Evolutionary conservation across 23 tunicate species (phyloP).

Genomic region (Botrylloides violaceus): DNA sequence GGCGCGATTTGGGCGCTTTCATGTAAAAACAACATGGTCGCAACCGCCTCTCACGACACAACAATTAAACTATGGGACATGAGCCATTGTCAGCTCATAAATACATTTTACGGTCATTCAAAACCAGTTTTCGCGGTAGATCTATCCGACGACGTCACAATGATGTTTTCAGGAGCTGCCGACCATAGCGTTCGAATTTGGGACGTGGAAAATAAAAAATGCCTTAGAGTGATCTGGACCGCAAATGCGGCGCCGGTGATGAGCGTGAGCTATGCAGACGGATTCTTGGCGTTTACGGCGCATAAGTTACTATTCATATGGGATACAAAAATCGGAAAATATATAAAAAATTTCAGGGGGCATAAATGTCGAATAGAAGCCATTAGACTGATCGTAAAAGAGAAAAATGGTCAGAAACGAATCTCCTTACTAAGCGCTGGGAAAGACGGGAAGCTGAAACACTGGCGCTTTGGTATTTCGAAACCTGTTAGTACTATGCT

Average conservation of each 20-base stretch:
- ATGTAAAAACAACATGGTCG: slow-evolving; percentile 51
- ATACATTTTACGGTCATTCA: slow-evolving; percentile 60
- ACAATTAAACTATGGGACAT: slow-evolving; percentile 67
- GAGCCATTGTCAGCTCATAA: slow-evolving; percentile 46
- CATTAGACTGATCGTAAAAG: slow-evolving; percentile 1
- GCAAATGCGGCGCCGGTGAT: slow-evolving; percentile 14
- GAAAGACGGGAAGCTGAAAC: slow-evolving; percentile 19
- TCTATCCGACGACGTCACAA: slow-evolving; percentile 30
- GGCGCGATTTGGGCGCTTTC: slow-evolving; percentile 81
- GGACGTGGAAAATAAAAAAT: not conserved
- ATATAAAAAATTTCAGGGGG: slow-evolving; percentile 5
- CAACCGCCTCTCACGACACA: slow-evolving; percentile 76
- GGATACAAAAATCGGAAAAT: not conserved
- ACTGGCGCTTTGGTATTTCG: slow-evolving; percentile 4
- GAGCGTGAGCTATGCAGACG: slow-evolving; percentile 10
- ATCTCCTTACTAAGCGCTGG: slow-evolving; percentile 26
- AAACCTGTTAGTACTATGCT: slow-evolving; percentile 8
- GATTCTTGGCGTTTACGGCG: slow-evolving; percentile 11
- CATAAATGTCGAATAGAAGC: slow-evolving; percentile 22
- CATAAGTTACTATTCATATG: slow-evolving; percentile 5
- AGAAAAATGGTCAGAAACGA: not conserved
- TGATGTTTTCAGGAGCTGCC: slow-evolving; percentile 58
- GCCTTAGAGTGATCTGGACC: slow-evolving; percentile 17
- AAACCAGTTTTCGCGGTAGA: slow-evolving; percentile 65
- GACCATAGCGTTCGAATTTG: slow-evolving; percentile 36